A percentile compares a stretch with the other conserved stretches of the same genome.
phyloP scores from a whole-genome alignment of 2,797 vertebrate species.

The Pseudochirops corinnae region DNA sequence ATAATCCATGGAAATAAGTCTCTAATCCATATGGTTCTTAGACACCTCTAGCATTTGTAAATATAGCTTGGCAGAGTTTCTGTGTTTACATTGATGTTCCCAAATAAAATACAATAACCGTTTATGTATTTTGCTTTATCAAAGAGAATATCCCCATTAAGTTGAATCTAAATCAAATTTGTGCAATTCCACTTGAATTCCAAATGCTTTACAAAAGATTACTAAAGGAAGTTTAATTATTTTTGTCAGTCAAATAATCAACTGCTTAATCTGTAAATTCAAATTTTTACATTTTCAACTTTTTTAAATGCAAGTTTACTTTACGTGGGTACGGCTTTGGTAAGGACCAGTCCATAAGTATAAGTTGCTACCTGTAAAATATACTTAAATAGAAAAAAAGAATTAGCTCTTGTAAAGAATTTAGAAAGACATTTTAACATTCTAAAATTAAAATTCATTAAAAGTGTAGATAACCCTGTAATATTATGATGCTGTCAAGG shows the following conservation, averaged over 20 bases:
- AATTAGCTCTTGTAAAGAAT: neutral
- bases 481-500: no score
- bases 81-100: conserved; percentile 13
- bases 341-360: neutral
- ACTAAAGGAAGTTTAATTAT: conserved; percentile 18
- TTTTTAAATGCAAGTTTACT: conserved; percentile 24
- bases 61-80: conserved; percentile 4
- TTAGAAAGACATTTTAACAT: neutral
- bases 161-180: conserved; percentile 43
- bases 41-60: neutral
- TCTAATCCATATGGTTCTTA: no score
- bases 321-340: neutral
- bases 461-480: neutral
- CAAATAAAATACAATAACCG: conserved; percentile 30
- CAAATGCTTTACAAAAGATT: conserved; percentile 39
- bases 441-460: neutral
- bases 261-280: neutral
- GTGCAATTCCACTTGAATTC: conserved; percentile 14
- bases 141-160: conserved; percentile 1
- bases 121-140: neutral
- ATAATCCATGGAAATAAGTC: no score
- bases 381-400: conserved; percentile 4
- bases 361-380: neutral
- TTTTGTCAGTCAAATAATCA: conserved; percentile 25
- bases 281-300: conserved; percentile 30